phyloP scores from a whole-genome alignment of 2,888 invertebrate species.

The Coronaproctus castanopsis region DNA sequence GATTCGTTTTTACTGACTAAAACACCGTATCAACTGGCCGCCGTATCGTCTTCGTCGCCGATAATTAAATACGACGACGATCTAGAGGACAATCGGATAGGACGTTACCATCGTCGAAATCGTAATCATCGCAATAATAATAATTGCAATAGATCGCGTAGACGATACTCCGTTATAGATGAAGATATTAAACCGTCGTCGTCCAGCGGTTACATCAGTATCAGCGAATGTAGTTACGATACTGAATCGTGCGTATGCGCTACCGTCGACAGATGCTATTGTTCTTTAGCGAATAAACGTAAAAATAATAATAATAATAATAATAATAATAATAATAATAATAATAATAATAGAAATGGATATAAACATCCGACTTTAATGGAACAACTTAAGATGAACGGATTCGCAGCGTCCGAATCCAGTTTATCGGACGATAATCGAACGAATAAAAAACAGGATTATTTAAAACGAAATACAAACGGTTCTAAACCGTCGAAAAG shows the following conservation, averaged over 20 bases:
- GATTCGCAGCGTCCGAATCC: constrained; percentile 29
- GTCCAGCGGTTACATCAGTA: constrained; percentile 53
- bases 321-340: constrained; percentile 30
- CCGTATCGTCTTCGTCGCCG: constrained; percentile 5
- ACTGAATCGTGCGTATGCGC: constrained; percentile 60
- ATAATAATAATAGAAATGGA: constrained; percentile 53
- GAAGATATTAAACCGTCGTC: constrained; percentile 27
- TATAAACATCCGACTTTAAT: constrained; percentile 24
- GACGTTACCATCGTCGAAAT: constrained; percentile 14
- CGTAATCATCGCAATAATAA: constrained; percentile 21
- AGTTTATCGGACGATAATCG: constrained; percentile 22
- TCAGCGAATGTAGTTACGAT: constrained; percentile 69
- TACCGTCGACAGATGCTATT: constrained; percentile 65
- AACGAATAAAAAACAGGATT: constrained; percentile 18
- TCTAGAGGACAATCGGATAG: constrained; percentile 5
- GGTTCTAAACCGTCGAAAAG: constrained; percentile 24
- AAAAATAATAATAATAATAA: not conserved
- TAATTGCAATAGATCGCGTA: constrained; percentile 23
- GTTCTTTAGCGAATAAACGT: constrained; percentile 24
- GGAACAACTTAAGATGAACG: constrained; percentile 32
- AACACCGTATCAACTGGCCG: constrained; percentile 9
- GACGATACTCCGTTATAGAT: constrained; percentile 23
- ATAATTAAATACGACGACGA: constrained; percentile 5
- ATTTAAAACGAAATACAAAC: constrained; percentile 22
- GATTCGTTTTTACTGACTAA: constrained; percentile 44